Conservation (phyloP, 2,888 invertebrate species). For the Oegoconia quadripuncta region DNA sequence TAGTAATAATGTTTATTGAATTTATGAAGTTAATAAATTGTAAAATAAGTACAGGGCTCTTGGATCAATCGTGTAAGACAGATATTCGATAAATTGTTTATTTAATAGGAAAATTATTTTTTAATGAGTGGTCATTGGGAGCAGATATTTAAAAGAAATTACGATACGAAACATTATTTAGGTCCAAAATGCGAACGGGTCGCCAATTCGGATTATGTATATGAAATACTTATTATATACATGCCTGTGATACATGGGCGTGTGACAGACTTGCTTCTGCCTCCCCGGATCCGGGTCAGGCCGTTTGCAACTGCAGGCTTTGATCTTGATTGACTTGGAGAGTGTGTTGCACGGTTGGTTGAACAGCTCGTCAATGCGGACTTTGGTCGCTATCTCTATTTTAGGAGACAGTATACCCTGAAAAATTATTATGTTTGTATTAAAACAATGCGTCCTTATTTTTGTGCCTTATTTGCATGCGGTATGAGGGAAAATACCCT, state of each 20-base stretch:
- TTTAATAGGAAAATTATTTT: too few species aligned
- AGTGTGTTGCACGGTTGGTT: slow-evolving; percentile 25
- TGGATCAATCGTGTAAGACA: too few species aligned
- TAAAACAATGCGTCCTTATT: too few species aligned
- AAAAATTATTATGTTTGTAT: slow-evolving; percentile 12
- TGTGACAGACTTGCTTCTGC: slow-evolving; percentile 74
- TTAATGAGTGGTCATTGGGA: too few species aligned
- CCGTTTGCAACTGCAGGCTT: slow-evolving; percentile 33
- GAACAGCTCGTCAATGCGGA: slow-evolving; percentile 82
- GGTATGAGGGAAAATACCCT: too few species aligned
- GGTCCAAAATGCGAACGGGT: too few species aligned
- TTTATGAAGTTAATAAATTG: too few species aligned
- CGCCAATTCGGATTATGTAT: neutral
- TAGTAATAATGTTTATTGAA: too few species aligned
- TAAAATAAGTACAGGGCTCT: too few species aligned
- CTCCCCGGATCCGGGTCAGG: slow-evolving; percentile 28
- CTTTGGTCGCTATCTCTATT: slow-evolving; percentile 83
- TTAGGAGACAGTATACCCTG: slow-evolving; percentile 86
- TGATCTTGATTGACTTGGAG: slow-evolving; percentile 21
- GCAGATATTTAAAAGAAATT: too few species aligned
- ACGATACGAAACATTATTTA: too few species aligned
- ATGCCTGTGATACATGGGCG: slow-evolving; percentile 69
- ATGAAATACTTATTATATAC: neutral
- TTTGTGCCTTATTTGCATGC: neutral
- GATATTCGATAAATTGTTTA: too few species aligned